Evolutionary conservation across 2,888 invertebrate genomes (phyloP), one percentile per base, ranked within the genome.

Genomic region (Augiades crinisus): DNA sequence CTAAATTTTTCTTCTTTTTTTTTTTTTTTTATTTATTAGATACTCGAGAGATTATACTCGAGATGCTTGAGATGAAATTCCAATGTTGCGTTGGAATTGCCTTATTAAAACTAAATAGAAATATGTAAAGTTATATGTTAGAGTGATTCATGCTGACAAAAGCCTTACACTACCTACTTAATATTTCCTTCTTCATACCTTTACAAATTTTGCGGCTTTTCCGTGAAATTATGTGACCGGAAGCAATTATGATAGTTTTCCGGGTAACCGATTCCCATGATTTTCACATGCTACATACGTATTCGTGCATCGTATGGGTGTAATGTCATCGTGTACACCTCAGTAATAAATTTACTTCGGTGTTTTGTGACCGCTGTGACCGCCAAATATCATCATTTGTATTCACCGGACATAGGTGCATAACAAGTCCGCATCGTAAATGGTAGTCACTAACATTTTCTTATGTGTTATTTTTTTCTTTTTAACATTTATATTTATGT

Each of bases 371-470:
- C 57, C 69, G 64, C 69, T 70, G 62, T 75, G 79, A 81, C 81
- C 78, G 80, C 75, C 81, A 81, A 80, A 81, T 81, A 75, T 75
- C 66, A 72, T 76, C 62, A 78, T 83, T 82, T 78, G 76, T 84
- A 83, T 84, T 80, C 81, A 65, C 63, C 34, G 56, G 52, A 60
- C 60, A 56, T 52, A 61, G 44, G 49, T 50, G 49, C 62, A 58
- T 53, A 58, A 56, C 62, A 63, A 68, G 65, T 65, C 63, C 65
- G 72, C 69, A 63, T 67, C 60, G 65, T 66, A 66, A 70, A n/a
- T n/a, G n/a, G 66, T 65, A 53, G 64, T 65, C 64, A 67, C 67
- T 70, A 65, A 66, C 63, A 63, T 66, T 68, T 67, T 67, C 66
- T 70, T 63, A 54, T 60, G 57, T 62, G 59, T 53, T 59, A 61